Evolutionary conservation across 1,140 invertebrate genomes (phyloP).

Genomic region (Berghia stephanieae): DNA sequence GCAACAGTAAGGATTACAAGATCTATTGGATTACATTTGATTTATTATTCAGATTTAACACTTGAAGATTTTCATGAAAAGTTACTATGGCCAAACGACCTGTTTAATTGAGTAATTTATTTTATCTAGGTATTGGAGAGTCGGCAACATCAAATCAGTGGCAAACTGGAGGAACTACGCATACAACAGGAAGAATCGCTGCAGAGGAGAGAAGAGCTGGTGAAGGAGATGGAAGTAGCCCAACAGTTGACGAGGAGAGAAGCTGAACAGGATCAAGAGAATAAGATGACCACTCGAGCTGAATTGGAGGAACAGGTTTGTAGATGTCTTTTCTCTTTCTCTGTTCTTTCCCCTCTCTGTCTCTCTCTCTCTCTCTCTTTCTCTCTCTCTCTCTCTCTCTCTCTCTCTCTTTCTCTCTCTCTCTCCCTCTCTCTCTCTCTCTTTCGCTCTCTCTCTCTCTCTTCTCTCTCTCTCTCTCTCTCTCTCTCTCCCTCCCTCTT

Average conservation of each 20-base stretch:
- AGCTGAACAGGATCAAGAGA: conserved; percentile 47
- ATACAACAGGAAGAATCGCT: conserved; percentile 61
- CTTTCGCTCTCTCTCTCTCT: no score
- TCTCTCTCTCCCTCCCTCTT: neutral
- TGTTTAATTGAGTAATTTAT: neutral
- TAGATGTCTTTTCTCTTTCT: neutral
- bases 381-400: no score
- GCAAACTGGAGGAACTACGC: conserved; percentile 54
- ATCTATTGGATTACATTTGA: no score
- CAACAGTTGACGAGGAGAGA: conserved; percentile 62
- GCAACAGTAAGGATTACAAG: no score
- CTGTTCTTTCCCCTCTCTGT: no score
- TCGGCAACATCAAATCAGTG: conserved; percentile 60
- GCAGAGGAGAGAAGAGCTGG: conserved; percentile 59
- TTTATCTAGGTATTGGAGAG: conserved; percentile 63
- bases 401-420: no score
- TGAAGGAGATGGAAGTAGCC: conserved; percentile 64
- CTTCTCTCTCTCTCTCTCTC: no score
- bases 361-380: no score
- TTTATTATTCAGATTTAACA: no score
- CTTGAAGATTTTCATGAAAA: no score
- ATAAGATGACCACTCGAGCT: conserved; percentile 52
- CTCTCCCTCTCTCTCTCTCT: neutral
- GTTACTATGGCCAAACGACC: no score
- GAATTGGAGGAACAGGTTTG: conserved; percentile 62